A percentile compares a stretch with the other conserved stretches of the same genome.
Conservation (phyloP, 2,113 vertebrate species). For the Mobula birostris region DNA sequence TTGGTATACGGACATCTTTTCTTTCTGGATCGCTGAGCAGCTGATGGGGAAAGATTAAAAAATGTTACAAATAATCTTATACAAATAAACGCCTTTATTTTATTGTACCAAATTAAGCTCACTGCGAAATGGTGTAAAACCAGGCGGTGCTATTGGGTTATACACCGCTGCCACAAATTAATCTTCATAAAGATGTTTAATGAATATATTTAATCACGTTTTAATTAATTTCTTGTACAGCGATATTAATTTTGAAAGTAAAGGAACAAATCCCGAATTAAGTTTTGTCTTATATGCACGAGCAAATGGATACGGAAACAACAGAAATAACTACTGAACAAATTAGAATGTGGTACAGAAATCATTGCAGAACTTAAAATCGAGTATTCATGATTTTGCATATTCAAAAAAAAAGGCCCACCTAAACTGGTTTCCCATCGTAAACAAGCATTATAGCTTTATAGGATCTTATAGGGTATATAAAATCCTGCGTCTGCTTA, state of each 20-base stretch:
- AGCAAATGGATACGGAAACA: neutral
- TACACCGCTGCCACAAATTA: neutral
- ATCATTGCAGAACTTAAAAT: neutral
- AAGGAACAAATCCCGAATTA: neutral
- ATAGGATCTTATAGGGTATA: constrained; percentile 92
- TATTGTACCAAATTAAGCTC: neutral
- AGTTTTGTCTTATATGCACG: neutral
- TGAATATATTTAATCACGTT: neutral
- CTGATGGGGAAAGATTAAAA: constrained; percentile 50
- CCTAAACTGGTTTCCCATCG: constrained; percentile 82
- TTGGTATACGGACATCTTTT: constrained; percentile 97
- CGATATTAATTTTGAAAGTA: neutral
- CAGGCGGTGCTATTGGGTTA: neutral
- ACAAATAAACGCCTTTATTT: neutral
- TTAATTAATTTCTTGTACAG: neutral
- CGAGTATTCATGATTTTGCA: neutral
- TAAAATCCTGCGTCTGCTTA: constrained; percentile 97
- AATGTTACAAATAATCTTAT: neutral
- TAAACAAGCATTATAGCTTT: constrained; percentile 92
- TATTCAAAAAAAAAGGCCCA: constrained; percentile 53
- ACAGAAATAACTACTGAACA: neutral
- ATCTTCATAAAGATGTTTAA: neutral
- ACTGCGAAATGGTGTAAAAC: neutral
- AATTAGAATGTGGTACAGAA: neutral
- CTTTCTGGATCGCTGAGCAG: constrained; percentile 84